A percentile compares a stretch with the other conserved stretches of the same genome.
These are phyloP conservation scores for Glossosoma conforme DNA, from an alignment of 1,140 invertebrate genomes.

Conservation along the genomic window DNA sequence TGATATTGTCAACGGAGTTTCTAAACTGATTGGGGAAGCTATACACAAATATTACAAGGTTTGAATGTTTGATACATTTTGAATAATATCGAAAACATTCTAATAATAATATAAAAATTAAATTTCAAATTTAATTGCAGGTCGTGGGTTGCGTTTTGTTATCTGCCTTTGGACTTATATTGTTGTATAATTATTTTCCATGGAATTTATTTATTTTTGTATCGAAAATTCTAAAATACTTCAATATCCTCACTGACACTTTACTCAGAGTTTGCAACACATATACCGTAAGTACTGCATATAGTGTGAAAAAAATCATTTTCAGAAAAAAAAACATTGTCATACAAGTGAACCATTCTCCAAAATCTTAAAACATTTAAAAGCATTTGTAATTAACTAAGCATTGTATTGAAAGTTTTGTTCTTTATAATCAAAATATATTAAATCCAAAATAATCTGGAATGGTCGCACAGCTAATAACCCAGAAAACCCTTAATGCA, in stretches of 20 bases:
- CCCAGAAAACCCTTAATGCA: too few species aligned
- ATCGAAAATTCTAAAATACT: conserved; percentile 43
- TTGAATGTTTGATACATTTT: neutral
- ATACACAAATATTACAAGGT: conserved; percentile 58
- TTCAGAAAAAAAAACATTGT: too few species aligned
- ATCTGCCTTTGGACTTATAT: conserved; percentile 42
- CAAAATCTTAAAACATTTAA: too few species aligned
- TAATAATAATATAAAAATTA: neutral
- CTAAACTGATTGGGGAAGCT: conserved; percentile 64
- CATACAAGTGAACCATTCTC: too few species aligned
- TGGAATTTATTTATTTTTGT: conserved; percentile 40
- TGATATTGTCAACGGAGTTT: conserved; percentile 62
- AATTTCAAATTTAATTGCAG: conserved; percentile 36
- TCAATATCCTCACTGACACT: conserved; percentile 40
- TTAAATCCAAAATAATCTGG: too few species aligned
- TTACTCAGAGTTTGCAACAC: conserved; percentile 45
- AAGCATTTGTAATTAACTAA: too few species aligned
- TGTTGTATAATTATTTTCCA: conserved; percentile 45
- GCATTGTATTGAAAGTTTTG: too few species aligned
- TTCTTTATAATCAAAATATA: too few species aligned
- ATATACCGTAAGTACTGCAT: conserved; percentile 41
- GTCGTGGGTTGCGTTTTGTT: conserved; percentile 41
- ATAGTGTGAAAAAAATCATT: neutral
- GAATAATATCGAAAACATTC: neutral
- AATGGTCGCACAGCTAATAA: too few species aligned